These are phyloP conservation scores for Casuarius casuarius DNA, from an alignment of 2,113 vertebrate species.

Conservation along the genomic window DNA sequence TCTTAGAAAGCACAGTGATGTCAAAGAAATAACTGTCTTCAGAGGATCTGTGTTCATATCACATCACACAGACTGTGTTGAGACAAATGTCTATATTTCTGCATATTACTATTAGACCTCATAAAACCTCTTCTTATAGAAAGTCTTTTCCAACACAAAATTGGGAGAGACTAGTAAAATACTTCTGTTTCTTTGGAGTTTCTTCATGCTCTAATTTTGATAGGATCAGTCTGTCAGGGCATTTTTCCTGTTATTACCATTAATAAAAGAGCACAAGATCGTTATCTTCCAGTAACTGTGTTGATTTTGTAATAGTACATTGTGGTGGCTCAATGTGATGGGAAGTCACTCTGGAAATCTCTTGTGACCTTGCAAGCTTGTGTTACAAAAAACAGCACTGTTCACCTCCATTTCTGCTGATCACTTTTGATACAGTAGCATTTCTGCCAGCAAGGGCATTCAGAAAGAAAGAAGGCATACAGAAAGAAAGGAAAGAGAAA, in stretches of 20 bases:
- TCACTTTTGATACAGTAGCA: background rate
- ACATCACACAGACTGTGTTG: rapidly evolving
- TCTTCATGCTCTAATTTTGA: background rate
- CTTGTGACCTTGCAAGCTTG: rapidly evolving
- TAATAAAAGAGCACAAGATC: background rate
- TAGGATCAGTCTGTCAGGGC: background rate
- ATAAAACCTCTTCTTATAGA: background rate
- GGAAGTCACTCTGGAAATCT: background rate
- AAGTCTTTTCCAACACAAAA: background rate
- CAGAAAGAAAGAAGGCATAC: background rate
- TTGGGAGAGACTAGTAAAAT: background rate
- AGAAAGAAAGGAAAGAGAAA: background rate
- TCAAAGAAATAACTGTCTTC: background rate
- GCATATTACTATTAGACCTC: background rate
- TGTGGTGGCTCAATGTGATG: background rate
- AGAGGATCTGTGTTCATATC: background rate
- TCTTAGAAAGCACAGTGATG: background rate
- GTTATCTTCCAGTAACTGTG: background rate
- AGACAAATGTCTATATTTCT: background rate
- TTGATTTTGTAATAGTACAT: background rate
- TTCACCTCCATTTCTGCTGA: background rate
- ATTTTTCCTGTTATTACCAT: background rate
- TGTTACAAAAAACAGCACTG: background rate
- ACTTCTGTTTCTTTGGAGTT: background rate
- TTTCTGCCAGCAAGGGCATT: background rate